Evolutionary conservation across 2,113 vertebrate species (phyloP).

Genomic region (Rana temporaria): DNA sequence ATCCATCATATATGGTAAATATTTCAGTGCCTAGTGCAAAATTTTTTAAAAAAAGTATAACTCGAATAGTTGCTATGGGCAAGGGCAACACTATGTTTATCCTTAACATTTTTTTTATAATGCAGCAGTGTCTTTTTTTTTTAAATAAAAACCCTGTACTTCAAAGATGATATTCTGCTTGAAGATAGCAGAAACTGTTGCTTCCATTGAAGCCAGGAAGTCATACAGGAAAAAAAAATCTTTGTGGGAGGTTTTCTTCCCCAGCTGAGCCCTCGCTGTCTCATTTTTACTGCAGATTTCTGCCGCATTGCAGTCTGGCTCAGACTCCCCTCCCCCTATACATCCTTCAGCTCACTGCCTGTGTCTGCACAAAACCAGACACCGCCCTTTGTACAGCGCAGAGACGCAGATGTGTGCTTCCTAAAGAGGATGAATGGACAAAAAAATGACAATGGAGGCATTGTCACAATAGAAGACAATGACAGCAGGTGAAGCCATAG

Average conservation of each 20-base stretch:
- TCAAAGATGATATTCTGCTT: no score
- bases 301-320: slow-evolving; percentile 38
- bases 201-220: not conserved
- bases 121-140: no score
- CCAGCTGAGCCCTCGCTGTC: not conserved
- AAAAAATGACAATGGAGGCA: not conserved
- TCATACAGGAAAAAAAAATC: not conserved
- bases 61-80: no score
- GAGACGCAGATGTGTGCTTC: slow-evolving; percentile 6
- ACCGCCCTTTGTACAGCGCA: slow-evolving; percentile 43
- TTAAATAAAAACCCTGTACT: no score
- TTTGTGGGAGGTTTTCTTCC: not conserved
- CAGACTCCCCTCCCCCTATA: slow-evolving; percentile 28
- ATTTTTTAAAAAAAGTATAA: no score
- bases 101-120: no score
- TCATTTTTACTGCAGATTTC: slow-evolving; percentile 10
- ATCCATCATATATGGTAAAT: no score
- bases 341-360: slow-evolving; percentile 16
- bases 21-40: no score
- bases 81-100: no score
- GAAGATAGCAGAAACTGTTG: no score
- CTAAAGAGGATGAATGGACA: not conserved
- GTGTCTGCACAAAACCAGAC: slow-evolving; percentile 26
- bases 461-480: not conserved
- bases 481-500: not conserved